Evolutionary conservation across 2,113 vertebrate genomes (phyloP).

Genomic region (Struthidea cinerea): DNA sequence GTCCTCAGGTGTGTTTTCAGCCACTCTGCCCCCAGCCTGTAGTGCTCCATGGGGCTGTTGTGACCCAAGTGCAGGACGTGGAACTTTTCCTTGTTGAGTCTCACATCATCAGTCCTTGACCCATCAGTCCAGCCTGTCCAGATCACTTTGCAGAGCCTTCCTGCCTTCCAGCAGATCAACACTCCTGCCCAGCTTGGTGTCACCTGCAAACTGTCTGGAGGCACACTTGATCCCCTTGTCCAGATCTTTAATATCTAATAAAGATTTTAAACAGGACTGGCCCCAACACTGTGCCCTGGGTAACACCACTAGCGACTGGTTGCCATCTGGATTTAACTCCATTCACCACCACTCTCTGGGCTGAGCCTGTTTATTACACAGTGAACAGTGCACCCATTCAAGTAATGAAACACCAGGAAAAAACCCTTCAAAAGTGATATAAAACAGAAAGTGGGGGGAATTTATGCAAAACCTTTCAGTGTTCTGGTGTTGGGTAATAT

Average conservation of each 20-base stretch:
- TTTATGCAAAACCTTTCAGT: background rate
- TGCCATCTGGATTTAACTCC: background rate
- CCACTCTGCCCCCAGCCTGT: background rate
- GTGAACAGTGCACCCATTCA: background rate
- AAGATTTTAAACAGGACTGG: background rate
- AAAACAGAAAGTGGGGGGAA: background rate
- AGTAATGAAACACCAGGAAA: background rate
- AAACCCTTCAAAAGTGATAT: background rate
- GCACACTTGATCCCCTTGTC: background rate
- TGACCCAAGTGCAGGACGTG: fast-evolving
- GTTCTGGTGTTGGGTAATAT: slow-evolving; percentile 10
- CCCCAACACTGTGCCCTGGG: background rate
- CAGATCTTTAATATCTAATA: background rate
- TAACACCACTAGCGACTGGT: background rate
- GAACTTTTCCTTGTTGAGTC: background rate
- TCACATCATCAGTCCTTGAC: background rate
- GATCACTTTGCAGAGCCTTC: background rate
- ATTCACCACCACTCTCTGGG: background rate
- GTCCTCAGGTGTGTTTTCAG: background rate
- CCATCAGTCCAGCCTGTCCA: background rate
- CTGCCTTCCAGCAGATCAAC: background rate
- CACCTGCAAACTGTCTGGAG: background rate
- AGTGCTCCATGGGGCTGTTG: background rate
- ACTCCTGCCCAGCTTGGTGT: background rate
- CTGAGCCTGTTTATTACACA: background rate